Base-by-base conservation (phyloP, 1,140 invertebrate genomes). In the Holcopasites calliopsidis region DNA sequence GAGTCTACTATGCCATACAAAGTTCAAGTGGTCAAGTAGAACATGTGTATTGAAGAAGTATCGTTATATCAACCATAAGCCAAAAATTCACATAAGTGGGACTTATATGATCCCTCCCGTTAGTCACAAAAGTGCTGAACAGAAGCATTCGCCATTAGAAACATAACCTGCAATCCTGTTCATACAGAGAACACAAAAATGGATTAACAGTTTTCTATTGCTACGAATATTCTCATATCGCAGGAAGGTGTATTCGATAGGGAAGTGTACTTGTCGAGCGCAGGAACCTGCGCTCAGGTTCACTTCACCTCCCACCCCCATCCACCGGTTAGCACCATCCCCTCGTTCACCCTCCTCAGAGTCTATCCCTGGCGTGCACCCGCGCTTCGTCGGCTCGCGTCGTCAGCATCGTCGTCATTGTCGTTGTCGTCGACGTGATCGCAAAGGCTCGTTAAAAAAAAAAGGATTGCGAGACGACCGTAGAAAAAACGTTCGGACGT, bases 251-350 rank as follows among this genome's bases (percentile, higher is more conserved):
- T 21, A 72, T 72, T 72, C 47, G 33, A 62, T 52, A 23, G 72
- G 31, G 13, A 64, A 72, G 44, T 71, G 23, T 40, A 62, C 57
- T 62, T 21, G 23, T 62, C 23, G 76, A 44, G 52, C 42, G 68
- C 54, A 60, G 65, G 73, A 84, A 83, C 82, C 82, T 84, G 82
- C 82, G 82, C 80, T 60, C 54, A 77, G 73, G 64, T 77, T 80
- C 55, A 33, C 62, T 47, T 64, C 28, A 47, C 62, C 26, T 61
- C 52, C 60, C 57, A 49, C 35, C 75, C 72, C 47, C 58, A 1
- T 38, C 0, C 16, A 44, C 2, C 11, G 16, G 26, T 40, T 55
- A 69, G 50, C 62, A 47, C 72, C 74, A 58, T 69, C 28, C 66
- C 74, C 62, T 66, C 73, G 33, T 74, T 69, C 38, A 68, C 57